Percentiles rank a stretch among this genome's conserved stretches.
Conservation (phyloP, 1,140 invertebrate genomes). For the Telenomus remus region DNA sequence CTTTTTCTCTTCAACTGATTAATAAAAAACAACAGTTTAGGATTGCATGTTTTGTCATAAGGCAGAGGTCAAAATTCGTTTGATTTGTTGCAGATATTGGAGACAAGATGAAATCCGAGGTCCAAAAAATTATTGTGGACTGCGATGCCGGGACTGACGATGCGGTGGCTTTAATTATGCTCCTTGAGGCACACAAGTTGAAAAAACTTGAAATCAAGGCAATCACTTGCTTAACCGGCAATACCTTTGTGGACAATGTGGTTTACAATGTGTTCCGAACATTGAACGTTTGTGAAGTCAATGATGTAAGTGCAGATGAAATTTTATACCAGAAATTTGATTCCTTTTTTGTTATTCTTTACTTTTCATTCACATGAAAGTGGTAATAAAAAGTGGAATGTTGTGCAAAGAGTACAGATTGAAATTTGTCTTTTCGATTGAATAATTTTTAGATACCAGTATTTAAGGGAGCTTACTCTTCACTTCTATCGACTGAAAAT, state of each 20-base stretch:
- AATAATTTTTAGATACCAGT: constrained; percentile 83
- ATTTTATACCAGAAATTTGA: too few relatives aligned
- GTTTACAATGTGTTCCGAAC: constrained; percentile 79
- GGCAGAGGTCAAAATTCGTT: too few relatives aligned
- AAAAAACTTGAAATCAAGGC: constrained; percentile 76
- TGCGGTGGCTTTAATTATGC: constrained; percentile 78
- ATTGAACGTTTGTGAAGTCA: constrained; percentile 72
- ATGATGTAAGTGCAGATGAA: constrained; percentile 73
- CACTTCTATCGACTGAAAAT: constrained; percentile 72
- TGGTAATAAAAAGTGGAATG: background rate
- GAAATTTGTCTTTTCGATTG: too few relatives aligned
- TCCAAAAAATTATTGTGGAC: constrained; percentile 77
- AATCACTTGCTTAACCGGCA: constrained; percentile 80
- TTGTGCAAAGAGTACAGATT: too few relatives aligned
- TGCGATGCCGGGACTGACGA: constrained; percentile 81
- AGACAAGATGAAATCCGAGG: constrained; percentile 53
- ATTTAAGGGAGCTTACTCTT: constrained; percentile 77
- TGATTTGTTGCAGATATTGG: constrained; percentile 1
- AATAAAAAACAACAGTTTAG: too few relatives aligned
- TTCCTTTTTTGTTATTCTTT: too few relatives aligned
- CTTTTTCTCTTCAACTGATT: constrained; percentile 6
- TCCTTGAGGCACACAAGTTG: constrained; percentile 76
- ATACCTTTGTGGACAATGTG: constrained; percentile 78
- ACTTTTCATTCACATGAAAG: too few relatives aligned
- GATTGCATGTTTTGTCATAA: too few relatives aligned